Base-by-base conservation (phyloP, 2,888 invertebrate genomes). In the Hecatera dysodea region DNA sequence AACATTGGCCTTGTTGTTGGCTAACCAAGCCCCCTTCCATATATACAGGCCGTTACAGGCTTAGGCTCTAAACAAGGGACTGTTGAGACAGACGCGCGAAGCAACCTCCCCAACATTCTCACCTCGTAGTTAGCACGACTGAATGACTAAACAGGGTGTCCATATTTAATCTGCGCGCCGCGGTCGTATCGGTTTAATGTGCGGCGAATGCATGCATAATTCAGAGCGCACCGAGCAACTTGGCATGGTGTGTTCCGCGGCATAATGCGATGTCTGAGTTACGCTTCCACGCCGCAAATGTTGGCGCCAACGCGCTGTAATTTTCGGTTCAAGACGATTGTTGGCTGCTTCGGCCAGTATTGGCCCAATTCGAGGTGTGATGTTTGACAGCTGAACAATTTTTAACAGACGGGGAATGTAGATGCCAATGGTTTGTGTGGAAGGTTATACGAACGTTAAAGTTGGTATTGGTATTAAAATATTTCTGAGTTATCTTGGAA, bases 61-160 rank as follows among this genome's bases (percentile, higher is more conserved):
- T 52, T 57, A 64, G 77, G 52, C 9, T 80, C 52, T 70, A 75
- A 75, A 56, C 55, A 68, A 67, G 75, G 69, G 42, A 9, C 52
- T 15, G 56, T 74, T 67, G 52, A 71, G 72, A 64, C 67, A 46
- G 72, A 27, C 60, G 53, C 55, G 53, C 63, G 64, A 67, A 65
- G 68, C 55, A 65, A 76, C 75, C 77, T 59, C 78, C 78, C 75
- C 74, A 83, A 84, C 78, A 87, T 87, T 88, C 87, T 85, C 88
- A 89, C 88, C 88, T 89, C 82, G 82, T 88, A 90, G 90, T 91
- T 89, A 88, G 88, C 83, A 86, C 87, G 82, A 86, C 86, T 85
- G 92, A 90, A 92, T 92, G 89, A 88, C 90, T 92, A 91, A 92
- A 89, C 89, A 91, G 87, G 87, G 86, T 91, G 92, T 92, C 89